phyloP scores from a whole-genome alignment of 2,113 vertebrate genomes.

The Pterocles orientalis region DNA sequence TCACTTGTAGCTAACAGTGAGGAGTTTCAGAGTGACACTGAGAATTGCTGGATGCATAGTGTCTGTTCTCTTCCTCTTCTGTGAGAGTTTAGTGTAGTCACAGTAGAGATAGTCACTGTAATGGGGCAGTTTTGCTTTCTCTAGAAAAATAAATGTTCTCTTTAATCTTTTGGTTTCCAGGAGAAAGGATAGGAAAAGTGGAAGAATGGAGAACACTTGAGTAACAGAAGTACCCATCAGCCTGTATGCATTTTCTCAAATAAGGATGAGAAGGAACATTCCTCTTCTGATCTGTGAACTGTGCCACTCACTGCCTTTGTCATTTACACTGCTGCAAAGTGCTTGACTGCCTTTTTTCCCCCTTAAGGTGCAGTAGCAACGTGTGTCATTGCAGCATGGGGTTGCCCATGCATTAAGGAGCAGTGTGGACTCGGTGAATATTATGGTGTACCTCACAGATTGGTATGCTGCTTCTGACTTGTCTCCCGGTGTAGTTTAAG shows the following conservation, averaged over 20 bases:
- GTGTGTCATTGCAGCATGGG: not conserved
- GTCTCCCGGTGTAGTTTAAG: not conserved
- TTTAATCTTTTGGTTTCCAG: not conserved
- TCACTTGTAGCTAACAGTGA: not conserved
- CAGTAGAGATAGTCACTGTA: not conserved
- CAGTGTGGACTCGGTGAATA: rapidly evolving
- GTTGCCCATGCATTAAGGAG: not conserved
- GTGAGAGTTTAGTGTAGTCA: not conserved
- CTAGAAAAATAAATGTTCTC: not conserved
- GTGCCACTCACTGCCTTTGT: not conserved
- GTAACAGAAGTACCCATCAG: not conserved
- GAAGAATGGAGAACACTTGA: not conserved
- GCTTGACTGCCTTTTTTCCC: not conserved
- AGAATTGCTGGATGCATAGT: not conserved
- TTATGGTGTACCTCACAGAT: not conserved
- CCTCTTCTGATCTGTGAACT: not conserved
- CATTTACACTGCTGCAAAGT: not conserved
- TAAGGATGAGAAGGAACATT: not conserved
- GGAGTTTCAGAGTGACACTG: not conserved
- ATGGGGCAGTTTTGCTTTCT: not conserved
- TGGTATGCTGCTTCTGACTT: not conserved
- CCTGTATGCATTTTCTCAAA: not conserved
- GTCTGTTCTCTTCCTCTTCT: not conserved
- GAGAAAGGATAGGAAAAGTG: not conserved
- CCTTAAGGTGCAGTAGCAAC: not conserved